These are phyloP conservation scores for Charadrius vociferus DNA, from an alignment of 2,113 vertebrate species.

Conservation along the genomic window DNA sequence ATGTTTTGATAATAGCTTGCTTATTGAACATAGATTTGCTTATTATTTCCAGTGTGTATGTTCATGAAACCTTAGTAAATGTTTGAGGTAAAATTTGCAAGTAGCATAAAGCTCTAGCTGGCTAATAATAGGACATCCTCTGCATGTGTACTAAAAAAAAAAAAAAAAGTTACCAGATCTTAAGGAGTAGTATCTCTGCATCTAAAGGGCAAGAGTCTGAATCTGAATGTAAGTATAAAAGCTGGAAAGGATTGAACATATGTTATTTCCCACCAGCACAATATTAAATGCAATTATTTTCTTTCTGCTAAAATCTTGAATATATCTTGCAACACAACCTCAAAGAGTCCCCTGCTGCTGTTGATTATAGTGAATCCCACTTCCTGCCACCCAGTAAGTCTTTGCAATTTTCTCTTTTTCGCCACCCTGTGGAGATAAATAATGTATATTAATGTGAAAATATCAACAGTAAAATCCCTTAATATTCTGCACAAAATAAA, in stretches of 20 bases:
- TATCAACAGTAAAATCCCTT: constrained; percentile 64
- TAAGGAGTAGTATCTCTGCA: constrained; percentile 4
- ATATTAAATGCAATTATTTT: constrained; percentile 70
- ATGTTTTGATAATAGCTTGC: neutral
- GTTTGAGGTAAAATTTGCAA: constrained; percentile 27
- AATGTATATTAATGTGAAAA: constrained; percentile 71
- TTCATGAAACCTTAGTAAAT: constrained; percentile 8
- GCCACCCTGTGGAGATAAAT: constrained; percentile 66
- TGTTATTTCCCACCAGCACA: constrained; percentile 43
- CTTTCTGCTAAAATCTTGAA: constrained; percentile 67
- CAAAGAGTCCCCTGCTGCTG: constrained; percentile 64
- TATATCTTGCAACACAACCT: constrained; percentile 58
- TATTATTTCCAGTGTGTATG: constrained; percentile 6
- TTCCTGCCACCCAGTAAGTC: constrained; percentile 67
- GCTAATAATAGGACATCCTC: constrained; percentile 5
- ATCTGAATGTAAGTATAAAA: constrained; percentile 50
- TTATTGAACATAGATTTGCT: constrained; percentile 10
- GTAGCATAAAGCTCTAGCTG: neutral
- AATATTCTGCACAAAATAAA: constrained; percentile 61
- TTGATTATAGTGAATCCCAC: constrained; percentile 62
- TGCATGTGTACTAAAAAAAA: neutral
- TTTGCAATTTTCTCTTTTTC: constrained; percentile 71
- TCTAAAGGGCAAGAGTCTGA: constrained; percentile 20
- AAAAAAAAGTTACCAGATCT: neutral
- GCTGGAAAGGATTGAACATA: constrained; percentile 53